Base-by-base conservation (phyloP, 1,140 invertebrate genomes). In the Geopemphigus sp. region DNA sequence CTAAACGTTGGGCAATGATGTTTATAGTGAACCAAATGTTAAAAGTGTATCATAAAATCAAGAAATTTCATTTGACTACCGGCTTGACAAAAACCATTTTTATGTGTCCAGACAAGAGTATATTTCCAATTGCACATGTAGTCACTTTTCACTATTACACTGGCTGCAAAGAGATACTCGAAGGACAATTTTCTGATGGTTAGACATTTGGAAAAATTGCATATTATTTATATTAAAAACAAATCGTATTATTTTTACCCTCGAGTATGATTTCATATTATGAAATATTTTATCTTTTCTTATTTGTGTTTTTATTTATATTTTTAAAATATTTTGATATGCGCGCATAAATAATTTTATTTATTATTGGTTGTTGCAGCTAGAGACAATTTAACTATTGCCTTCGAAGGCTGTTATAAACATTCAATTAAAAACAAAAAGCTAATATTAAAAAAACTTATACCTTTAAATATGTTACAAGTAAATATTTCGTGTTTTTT, bases 61-160 rank as follows among this genome's bases (percentile, higher is more conserved):
- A 98, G 85, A 98, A 98, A 86, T 85, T 99, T 5, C 96, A 98
- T 88, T 87, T 99, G 47, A 98, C 97, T 85, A 98, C 96, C 87
- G 97, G 97, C 0, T 87, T 99, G 17, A 98, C 98, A 82, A 89
- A 97, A 83, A 96, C 97, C 4, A 98, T 99, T 82, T 96, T 98
- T 82, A 94, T 94, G 39, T 93, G 93, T 19, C 89, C 91, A 1
- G 92, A 95, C 64, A 97, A 95, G 85, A 94, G 97, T 66, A 90
- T 91, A 80, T 99, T 97, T 86, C 91, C 92, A 53, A 85, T 94
- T 80, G 91, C 91, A 32, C 93, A 94, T 87, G 94, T 97, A 85
- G 92, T 96, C 59, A 98, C 97, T 0, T 99, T 98, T 85, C 94
- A 93, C 84, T 98, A 98, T 87, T 99, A 96, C 88, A 95, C 98